These are phyloP conservation scores for Gambelia wislizenii DNA, from an alignment of 2,797 vertebrate genomes.

Conservation along the genomic window DNA sequence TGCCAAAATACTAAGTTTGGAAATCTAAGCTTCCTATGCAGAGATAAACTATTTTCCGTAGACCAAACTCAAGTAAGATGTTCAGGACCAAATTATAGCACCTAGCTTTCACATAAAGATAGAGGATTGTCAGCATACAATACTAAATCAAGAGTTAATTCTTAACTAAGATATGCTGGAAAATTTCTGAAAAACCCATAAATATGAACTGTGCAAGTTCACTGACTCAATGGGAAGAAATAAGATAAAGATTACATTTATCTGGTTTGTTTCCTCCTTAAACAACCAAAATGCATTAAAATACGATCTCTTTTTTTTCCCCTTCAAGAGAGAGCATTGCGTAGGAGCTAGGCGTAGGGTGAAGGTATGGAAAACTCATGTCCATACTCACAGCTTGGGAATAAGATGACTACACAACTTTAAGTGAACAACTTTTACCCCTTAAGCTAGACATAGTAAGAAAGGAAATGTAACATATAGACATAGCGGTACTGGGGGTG, in stretches of 20 bases:
- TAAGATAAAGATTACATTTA: background rate
- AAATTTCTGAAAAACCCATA: background rate
- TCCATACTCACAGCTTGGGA: background rate
- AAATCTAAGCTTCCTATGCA: constrained; percentile 32
- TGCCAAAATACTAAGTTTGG: constrained; percentile 49
- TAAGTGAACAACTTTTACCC: background rate
- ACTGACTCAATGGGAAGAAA: background rate
- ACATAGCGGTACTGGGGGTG: too few relatives aligned
- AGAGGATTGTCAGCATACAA: constrained; percentile 31
- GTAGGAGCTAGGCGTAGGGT: background rate
- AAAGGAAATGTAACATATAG: too few relatives aligned
- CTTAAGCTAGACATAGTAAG: too few relatives aligned
- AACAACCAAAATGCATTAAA: background rate
- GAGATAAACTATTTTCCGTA: constrained; percentile 22
- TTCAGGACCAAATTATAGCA: constrained; percentile 26
- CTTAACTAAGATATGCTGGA: constrained; percentile 23
- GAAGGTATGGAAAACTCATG: background rate
- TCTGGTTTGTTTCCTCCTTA: background rate
- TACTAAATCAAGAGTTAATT: constrained; percentile 16
- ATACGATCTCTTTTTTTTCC: background rate
- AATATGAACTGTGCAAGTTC: background rate
- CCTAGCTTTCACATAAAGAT: constrained; percentile 19
- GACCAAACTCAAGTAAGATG: constrained; percentile 31
- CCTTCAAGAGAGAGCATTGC: background rate
- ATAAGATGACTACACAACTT: background rate